Conservation (phyloP, 2,888 invertebrate genomes). For the Sphaeridia pumilis region DNA sequence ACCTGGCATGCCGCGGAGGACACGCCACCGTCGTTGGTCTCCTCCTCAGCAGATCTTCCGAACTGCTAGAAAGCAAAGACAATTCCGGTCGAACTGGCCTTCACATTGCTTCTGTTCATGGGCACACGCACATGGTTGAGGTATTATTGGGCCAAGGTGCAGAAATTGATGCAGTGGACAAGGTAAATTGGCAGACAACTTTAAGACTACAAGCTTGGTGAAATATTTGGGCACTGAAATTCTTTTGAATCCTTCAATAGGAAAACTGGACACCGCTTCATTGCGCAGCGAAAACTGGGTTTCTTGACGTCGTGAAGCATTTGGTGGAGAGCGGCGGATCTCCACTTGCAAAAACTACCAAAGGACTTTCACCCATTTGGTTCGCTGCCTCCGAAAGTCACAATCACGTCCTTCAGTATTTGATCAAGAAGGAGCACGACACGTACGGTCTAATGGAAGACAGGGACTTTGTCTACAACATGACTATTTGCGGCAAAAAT, state of each 20-base stretch:
- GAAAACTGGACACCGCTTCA: slow-evolving; percentile 94
- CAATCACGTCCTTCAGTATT: slow-evolving; percentile 85
- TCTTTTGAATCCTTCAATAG: no score
- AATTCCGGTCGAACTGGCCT: slow-evolving; percentile 93
- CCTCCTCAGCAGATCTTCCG: slow-evolving; percentile 87
- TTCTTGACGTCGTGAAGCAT: slow-evolving; percentile 85
- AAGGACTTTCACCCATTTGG: slow-evolving; percentile 94
- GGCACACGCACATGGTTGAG: slow-evolving; percentile 97
- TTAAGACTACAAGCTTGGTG: no score
- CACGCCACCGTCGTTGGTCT: slow-evolving; percentile 95
- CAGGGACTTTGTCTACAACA: slow-evolving; percentile 90
- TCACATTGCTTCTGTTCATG: slow-evolving; percentile 92
- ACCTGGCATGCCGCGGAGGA: slow-evolving; percentile 95
- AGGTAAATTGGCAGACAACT: no score
- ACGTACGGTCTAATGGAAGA: slow-evolving; percentile 96
- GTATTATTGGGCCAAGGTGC: slow-evolving; percentile 95
- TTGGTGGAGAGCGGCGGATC: slow-evolving; percentile 93
- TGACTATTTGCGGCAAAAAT: slow-evolving; percentile 95
- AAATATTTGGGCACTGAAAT: no score
- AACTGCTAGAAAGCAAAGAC: slow-evolving; percentile 83
- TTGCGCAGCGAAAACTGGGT: slow-evolving; percentile 87
- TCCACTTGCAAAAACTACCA: slow-evolving; percentile 86
- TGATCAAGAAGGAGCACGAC: slow-evolving; percentile 95
- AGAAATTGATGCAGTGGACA: slow-evolving; percentile 94
- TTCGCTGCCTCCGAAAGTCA: slow-evolving; percentile 98